Conservation (phyloP, 2,113 vertebrate genomes). For the zebrafish (Danio rerio) region GRCz12tu NC_133189.1:4276501-4277000, state of each 20-base stretch:
- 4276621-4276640: not conserved
- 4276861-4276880: too few relatives aligned
- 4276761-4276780: too few relatives aligned
- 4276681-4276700: constrained; percentile 10
- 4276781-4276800: too few relatives aligned
- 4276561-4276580: not conserved
- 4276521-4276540: not conserved
- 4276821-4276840: too few relatives aligned
- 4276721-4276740: constrained; percentile 6
- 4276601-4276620: not conserved
- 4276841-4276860: too few relatives aligned
- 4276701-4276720: constrained; percentile 6
- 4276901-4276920: too few relatives aligned
- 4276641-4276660: not conserved
- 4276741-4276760: not conserved
- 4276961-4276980: too few relatives aligned
- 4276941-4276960: too few relatives aligned
- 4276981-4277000: too few relatives aligned
- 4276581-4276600: not conserved
- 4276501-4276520: not conserved
- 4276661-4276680: not conserved
- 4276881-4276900: too few relatives aligned
- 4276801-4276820: too few relatives aligned
- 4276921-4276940: too few relatives aligned
- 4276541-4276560: not conserved